These are phyloP conservation scores for Drosophila gunungcola DNA, from an alignment of 1,140 invertebrate genomes.

Conservation along the genomic window DNA sequence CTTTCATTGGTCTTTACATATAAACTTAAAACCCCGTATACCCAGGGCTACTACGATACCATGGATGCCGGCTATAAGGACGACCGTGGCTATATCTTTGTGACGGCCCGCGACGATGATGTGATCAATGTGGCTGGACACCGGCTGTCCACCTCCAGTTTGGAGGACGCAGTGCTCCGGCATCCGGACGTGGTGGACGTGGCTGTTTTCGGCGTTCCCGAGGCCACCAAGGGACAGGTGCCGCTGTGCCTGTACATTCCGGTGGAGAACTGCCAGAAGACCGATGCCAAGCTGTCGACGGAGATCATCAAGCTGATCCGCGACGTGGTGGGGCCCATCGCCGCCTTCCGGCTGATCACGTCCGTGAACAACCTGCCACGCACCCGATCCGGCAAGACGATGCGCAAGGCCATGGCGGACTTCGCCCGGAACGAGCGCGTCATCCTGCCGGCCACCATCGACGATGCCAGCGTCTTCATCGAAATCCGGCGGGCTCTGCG, in stretches of 20 bases:
- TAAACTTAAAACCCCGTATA: background rate
- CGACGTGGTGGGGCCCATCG: constrained; percentile 94
- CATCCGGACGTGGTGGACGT: constrained; percentile 93
- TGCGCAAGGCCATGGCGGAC: constrained; percentile 93
- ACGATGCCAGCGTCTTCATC: constrained; percentile 93
- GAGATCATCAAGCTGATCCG: constrained; percentile 91
- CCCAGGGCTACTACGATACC: constrained; percentile 97
- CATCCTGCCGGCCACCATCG: constrained; percentile 93
- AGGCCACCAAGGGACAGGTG: constrained; percentile 94
- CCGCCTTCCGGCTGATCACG: constrained; percentile 91
- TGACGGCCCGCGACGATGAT: constrained; percentile 96
- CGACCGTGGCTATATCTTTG: constrained; percentile 93
- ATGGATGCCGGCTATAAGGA: constrained; percentile 97
- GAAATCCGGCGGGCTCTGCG: constrained; percentile 89
- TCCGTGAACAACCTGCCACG: constrained; percentile 92
- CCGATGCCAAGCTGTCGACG: constrained; percentile 87
- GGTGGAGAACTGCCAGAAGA: constrained; percentile 86
- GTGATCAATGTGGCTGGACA: constrained; percentile 98
- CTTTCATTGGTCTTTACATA: too few relatives aligned
- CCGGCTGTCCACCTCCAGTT: constrained; percentile 92
- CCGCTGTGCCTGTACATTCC: constrained; percentile 94
- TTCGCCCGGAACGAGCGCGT: constrained; percentile 92
- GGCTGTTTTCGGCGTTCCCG: constrained; percentile 95
- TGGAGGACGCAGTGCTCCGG: constrained; percentile 95
- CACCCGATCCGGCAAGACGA: constrained; percentile 92